Evolutionary conservation across 2,113 vertebrate genomes (phyloP).

Genomic region (Lampris incognitus): DNA sequence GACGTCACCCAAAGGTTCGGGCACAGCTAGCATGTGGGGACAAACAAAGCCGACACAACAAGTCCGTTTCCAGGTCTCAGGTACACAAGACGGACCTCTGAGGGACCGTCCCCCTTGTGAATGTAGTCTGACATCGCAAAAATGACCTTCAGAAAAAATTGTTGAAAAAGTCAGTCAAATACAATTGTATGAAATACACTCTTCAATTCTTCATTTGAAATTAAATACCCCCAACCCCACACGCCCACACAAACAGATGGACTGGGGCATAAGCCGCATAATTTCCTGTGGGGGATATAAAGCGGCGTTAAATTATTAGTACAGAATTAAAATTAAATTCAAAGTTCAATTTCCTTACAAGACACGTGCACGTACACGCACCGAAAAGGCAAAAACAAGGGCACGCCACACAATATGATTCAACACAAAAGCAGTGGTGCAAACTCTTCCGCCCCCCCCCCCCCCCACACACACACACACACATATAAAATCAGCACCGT

Average conservation of each 20-base stretch:
- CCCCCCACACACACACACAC: conserved; percentile 22
- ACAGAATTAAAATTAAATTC: conserved; percentile 70
- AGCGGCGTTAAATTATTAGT: conserved; percentile 70
- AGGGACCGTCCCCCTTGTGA: too few relatives aligned
- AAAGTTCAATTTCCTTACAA: conserved; percentile 72
- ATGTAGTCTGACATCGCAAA: too few relatives aligned
- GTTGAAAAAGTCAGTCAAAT: too few relatives aligned
- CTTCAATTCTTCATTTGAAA: conserved; percentile 9
- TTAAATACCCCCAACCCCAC: conserved; percentile 22
- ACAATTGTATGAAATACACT: too few relatives aligned
- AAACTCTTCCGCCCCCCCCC: conserved; percentile 3
- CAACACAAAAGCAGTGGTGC: conserved; percentile 28
- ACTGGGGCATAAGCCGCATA: conserved; percentile 51
- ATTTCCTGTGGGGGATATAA: conserved; percentile 76
- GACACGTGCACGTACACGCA: conserved; percentile 29
- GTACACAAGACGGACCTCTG: too few relatives aligned
- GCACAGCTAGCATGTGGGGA: too few relatives aligned
- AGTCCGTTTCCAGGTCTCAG: too few relatives aligned
- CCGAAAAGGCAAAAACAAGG: conserved; percentile 40
- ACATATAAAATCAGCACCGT: conserved; percentile 13
- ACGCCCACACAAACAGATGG: conserved; percentile 28
- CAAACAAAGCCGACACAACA: too few relatives aligned
- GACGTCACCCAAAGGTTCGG: too few relatives aligned
- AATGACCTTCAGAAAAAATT: too few relatives aligned
- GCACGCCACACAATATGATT: conserved; percentile 36